Conservation (phyloP, 2,113 vertebrate species). For the Actinemys pallida region DNA sequence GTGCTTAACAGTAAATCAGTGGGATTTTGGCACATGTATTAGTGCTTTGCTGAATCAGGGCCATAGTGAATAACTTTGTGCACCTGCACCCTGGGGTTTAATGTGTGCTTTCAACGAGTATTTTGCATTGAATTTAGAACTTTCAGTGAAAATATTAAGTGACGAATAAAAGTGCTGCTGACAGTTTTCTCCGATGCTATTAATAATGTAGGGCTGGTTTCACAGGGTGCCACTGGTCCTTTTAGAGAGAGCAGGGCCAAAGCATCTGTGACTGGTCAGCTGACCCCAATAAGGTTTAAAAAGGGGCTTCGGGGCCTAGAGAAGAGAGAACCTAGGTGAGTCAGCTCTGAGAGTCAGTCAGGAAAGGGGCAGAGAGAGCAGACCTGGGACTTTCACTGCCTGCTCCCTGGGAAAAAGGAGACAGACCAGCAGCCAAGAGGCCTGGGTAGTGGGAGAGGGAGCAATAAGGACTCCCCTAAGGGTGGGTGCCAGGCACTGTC, state of each 20-base stretch:
- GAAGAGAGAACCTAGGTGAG: neutral
- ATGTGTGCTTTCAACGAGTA: neutral
- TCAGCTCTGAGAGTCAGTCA: neutral
- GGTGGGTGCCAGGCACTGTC: too few relatives aligned
- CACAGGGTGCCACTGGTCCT: neutral
- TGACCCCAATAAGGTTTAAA: neutral
- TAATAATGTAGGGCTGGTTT: neutral
- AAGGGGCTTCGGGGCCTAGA: neutral
- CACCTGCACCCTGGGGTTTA: neutral
- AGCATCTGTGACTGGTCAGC: neutral
- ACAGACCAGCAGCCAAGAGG: neutral
- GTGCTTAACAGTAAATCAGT: neutral
- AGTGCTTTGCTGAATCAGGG: neutral
- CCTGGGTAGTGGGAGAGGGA: neutral
- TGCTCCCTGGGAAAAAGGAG: neutral
- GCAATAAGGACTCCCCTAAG: neutral
- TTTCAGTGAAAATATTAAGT: neutral
- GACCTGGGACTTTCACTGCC: neutral
- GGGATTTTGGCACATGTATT: neutral
- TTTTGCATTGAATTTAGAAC: neutral
- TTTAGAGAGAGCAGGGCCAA: neutral
- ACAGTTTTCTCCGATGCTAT: neutral
- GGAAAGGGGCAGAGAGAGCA: neutral
- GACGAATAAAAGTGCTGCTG: neutral
- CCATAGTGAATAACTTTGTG: accelerated